A percentile compares a stretch with the other conserved stretches of the same genome.
Evolutionary conservation across 30 jellyfish, hydroid and myxozoan genomes (phyloP).

Genomic region (Aurelia sp.): DNA sequence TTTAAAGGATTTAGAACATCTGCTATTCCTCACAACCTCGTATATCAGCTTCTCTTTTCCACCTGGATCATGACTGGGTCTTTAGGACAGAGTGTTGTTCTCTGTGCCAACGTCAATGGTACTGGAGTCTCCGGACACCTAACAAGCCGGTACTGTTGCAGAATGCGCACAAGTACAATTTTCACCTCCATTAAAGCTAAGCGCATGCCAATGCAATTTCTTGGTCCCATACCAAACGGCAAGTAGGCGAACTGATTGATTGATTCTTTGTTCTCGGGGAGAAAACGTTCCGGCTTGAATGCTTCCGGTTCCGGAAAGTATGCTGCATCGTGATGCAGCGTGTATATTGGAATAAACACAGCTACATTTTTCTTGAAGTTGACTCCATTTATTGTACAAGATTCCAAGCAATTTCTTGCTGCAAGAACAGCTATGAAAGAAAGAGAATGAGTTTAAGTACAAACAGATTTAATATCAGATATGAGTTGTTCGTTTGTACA

Average conservation of each 20-base stretch:
- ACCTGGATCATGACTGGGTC: slow-evolving; percentile 2
- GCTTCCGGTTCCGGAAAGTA: slow-evolving; percentile 44
- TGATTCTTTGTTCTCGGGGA: slow-evolving; percentile 8
- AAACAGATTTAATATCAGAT: too few relatives aligned
- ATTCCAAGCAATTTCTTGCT: not conserved
- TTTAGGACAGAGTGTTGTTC: not conserved
- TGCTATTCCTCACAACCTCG: too few relatives aligned
- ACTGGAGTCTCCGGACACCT: slow-evolving; percentile 24
- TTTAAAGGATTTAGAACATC: too few relatives aligned
- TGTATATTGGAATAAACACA: slow-evolving; percentile 26
- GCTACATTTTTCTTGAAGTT: slow-evolving; percentile 1
- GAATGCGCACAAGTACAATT: slow-evolving; percentile 25
- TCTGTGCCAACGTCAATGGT: slow-evolving; percentile 2
- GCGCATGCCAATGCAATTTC: slow-evolving; percentile 65
- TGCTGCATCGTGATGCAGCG: slow-evolving; percentile 33
- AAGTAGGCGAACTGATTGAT: slow-evolving; percentile 26
- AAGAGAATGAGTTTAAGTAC: too few relatives aligned
- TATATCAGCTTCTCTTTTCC: not conserved
- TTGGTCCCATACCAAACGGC: slow-evolving; percentile 54
- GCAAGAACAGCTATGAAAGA: not conserved
- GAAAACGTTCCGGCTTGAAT: slow-evolving; percentile 36
- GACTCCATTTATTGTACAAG: slow-evolving; percentile 9
- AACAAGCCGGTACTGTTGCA: slow-evolving; percentile 26
- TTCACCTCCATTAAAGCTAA: slow-evolving; percentile 51
- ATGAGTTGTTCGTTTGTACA: too few relatives aligned